phyloP scores from a whole-genome alignment of 2,113 vertebrate genomes.

The Emydura subglobosa region DNA sequence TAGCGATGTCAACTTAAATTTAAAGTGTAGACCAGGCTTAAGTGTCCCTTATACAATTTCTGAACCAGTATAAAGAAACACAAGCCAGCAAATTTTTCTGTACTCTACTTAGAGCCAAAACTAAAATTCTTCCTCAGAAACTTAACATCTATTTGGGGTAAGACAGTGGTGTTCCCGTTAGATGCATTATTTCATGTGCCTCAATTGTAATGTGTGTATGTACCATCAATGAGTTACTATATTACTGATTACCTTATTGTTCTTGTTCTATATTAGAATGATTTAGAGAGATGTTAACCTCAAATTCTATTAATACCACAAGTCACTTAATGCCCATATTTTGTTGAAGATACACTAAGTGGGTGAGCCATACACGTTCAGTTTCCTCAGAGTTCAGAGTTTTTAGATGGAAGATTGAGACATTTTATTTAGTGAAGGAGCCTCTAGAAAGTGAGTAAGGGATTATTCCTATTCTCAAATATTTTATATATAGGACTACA shows the following conservation, averaged over 20 bases:
- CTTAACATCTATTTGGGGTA: too few species aligned
- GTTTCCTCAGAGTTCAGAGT: background rate
- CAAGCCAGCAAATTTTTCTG: too few species aligned
- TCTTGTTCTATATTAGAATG: background rate
- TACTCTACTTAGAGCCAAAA: too few species aligned
- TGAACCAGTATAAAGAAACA: too few species aligned
- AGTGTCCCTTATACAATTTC: background rate
- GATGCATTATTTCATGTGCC: background rate
- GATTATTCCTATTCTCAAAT: background rate
- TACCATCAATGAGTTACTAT: background rate
- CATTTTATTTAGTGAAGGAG: background rate
- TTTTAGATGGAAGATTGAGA: background rate
- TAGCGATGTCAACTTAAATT: background rate
- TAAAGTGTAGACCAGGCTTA: background rate
- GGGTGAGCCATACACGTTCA: background rate
- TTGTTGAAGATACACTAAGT: background rate
- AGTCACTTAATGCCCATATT: background rate
- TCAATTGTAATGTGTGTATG: background rate
- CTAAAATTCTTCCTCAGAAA: too few species aligned
- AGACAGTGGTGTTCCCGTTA: background rate
- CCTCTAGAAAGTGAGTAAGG: fast-evolving
- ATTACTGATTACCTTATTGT: background rate
- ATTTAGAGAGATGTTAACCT: background rate
- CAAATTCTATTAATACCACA: background rate
- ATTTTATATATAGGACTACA: background rate